These are phyloP conservation scores for Drosophila chauvacae DNA, from an alignment of 1,140 invertebrate species.

Conservation along the genomic window DNA sequence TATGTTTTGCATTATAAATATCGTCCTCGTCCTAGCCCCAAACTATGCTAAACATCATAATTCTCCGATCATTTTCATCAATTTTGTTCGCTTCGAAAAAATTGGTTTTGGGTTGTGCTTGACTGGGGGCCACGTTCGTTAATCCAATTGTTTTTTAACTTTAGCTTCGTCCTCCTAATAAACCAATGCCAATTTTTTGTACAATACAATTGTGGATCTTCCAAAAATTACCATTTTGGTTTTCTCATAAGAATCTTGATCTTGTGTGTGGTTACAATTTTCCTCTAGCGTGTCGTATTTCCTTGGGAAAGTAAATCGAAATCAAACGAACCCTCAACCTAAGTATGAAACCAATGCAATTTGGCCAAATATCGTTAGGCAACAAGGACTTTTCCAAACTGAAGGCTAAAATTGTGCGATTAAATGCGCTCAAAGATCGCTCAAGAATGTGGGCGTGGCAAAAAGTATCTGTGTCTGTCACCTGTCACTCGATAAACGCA, in stretches of 20 bases:
- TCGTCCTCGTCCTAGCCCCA: conserved; percentile 55
- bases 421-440: conserved; percentile 51
- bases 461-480: conserved; percentile 38
- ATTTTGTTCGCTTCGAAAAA: conserved; percentile 53
- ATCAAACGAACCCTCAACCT: conserved; percentile 54
- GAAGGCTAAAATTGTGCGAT: conserved; percentile 50
- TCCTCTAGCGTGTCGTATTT: conserved; percentile 32
- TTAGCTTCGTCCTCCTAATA: conserved; percentile 23
- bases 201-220: conserved; percentile 55
- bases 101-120: conserved; percentile 57
- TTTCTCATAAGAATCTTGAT: conserved; percentile 69
- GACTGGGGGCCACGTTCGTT: conserved; percentile 19
- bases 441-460: conserved; percentile 48
- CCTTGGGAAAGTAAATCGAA: conserved; percentile 53
- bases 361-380: conserved; percentile 69
- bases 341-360: conserved; percentile 76
- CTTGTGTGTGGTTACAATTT: conserved; percentile 35
- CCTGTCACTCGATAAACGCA: conserved; percentile 17
- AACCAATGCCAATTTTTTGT: conserved; percentile 54
- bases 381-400: conserved; percentile 38
- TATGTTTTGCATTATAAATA: conserved; percentile 82
- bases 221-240: conserved; percentile 38
- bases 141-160: conserved; percentile 17
- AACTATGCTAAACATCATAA: conserved; percentile 38
- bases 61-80: conserved; percentile 33